phyloP scores from a whole-genome alignment of 1,140 invertebrate genomes.

The Aphaenogaster floridana region DNA sequence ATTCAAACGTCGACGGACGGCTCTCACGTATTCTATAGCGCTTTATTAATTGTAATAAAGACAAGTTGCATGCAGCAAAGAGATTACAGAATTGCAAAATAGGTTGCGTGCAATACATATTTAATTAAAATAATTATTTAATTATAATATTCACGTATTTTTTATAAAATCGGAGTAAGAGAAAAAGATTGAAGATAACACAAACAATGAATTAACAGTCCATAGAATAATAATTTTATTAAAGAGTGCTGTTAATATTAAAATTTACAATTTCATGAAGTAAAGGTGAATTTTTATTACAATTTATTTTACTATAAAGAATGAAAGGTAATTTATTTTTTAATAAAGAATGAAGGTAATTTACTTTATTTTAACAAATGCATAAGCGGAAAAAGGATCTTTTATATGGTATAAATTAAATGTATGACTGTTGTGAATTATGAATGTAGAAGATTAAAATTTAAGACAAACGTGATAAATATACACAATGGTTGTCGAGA shows the following conservation, averaged over 20 bases:
- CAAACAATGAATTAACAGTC: neutral
- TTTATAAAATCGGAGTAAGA: neutral
- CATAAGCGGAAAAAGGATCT: neutral
- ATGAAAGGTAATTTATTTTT: neutral
- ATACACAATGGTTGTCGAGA: neutral
- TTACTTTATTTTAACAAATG: neutral
- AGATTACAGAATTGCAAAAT: neutral
- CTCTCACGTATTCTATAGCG: neutral
- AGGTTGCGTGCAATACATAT: neutral
- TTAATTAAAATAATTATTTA: constrained; percentile 52
- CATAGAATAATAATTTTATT: constrained; percentile 22
- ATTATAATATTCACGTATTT: neutral
- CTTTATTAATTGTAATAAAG: constrained; percentile 20
- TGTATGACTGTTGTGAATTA: neutral
- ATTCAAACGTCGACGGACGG: neutral
- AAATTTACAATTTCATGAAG: neutral
- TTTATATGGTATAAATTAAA: neutral
- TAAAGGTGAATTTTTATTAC: neutral
- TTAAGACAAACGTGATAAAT: neutral
- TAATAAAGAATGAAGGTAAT: constrained; percentile 13
- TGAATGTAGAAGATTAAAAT: neutral
- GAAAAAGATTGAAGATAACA: constrained; percentile 23
- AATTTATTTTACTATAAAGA: neutral
- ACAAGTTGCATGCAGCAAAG: neutral
- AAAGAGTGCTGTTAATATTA: neutral